phyloP scores from a whole-genome alignment of 2,797 vertebrate genomes.

The Catharus ustulatus region DNA sequence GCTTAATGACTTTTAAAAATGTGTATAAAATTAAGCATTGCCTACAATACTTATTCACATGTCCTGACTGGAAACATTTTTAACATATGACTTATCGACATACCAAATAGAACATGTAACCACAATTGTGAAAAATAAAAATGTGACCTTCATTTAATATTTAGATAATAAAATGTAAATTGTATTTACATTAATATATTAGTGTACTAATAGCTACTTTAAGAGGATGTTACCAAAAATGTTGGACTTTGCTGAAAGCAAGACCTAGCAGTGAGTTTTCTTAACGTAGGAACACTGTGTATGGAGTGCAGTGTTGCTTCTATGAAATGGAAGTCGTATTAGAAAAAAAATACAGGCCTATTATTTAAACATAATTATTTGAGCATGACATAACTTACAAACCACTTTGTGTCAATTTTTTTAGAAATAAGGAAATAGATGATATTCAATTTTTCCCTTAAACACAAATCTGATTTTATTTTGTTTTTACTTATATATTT shows the following conservation, averaged over 20 bases:
- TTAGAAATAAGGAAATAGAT: not conserved
- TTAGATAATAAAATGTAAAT: not conserved
- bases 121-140: not conserved
- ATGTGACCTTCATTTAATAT: not conserved
- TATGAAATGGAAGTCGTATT: not conserved
- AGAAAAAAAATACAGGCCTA: not conserved
- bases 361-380: not conserved
- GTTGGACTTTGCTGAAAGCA: not conserved
- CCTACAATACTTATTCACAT: not conserved
- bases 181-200: not conserved
- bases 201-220: not conserved
- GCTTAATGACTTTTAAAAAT: not conserved
- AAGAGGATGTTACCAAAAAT: not conserved
- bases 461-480: not conserved
- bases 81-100: not conserved
- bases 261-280: not conserved
- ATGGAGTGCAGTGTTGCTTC: not conserved
- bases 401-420: not conserved
- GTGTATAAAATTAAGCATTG: not conserved
- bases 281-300: not conserved
- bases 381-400: not conserved
- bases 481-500: not conserved
- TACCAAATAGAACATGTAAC: not conserved
- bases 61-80: not conserved
- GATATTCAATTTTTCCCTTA: not conserved